Conservation (phyloP, 2,888 invertebrate species). For the Lycaena phlaeas region DNA sequence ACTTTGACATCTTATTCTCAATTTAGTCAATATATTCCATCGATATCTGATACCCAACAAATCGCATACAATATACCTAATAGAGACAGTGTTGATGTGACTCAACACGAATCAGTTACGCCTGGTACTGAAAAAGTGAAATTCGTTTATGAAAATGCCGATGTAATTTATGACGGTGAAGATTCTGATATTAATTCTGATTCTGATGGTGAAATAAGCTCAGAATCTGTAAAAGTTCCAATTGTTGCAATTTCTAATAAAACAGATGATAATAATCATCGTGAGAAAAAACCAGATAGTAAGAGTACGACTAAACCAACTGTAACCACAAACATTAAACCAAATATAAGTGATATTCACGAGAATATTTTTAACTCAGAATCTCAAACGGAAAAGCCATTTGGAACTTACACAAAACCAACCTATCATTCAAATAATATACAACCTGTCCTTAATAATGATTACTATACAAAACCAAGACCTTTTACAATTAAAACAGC, state of each 20-base stretch:
- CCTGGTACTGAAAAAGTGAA: constrained; percentile 32
- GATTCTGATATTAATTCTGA: constrained; percentile 52
- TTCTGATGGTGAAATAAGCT: constrained; percentile 55
- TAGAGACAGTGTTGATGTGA: constrained; percentile 55
- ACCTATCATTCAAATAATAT: constrained; percentile 48
- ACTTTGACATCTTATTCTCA: constrained; percentile 27
- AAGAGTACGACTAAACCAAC: no score
- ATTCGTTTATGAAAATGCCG: constrained; percentile 54
- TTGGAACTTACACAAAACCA: constrained; percentile 41
- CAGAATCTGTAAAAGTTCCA: constrained; percentile 62
- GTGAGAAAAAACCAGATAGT: no score
- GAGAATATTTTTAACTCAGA: constrained; percentile 38
- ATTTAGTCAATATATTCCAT: constrained; percentile 39
- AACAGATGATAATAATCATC: constrained; percentile 42
- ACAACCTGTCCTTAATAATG: constrained; percentile 43
- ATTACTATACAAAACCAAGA: constrained; percentile 46
- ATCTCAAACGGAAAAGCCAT: constrained; percentile 66
- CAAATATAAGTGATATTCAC: constrained; percentile 25
- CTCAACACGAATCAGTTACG: constrained; percentile 30
- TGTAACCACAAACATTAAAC: constrained; percentile 20
- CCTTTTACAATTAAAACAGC: constrained; percentile 51
- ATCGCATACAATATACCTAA: constrained; percentile 63
- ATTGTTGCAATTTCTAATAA: constrained; percentile 36
- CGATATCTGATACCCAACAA: constrained; percentile 45
- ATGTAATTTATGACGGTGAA: constrained; percentile 60